These are phyloP conservation scores for Ceyx cyanopectus DNA, from an alignment of 2,113 vertebrate genomes.

Conservation along the genomic window DNA sequence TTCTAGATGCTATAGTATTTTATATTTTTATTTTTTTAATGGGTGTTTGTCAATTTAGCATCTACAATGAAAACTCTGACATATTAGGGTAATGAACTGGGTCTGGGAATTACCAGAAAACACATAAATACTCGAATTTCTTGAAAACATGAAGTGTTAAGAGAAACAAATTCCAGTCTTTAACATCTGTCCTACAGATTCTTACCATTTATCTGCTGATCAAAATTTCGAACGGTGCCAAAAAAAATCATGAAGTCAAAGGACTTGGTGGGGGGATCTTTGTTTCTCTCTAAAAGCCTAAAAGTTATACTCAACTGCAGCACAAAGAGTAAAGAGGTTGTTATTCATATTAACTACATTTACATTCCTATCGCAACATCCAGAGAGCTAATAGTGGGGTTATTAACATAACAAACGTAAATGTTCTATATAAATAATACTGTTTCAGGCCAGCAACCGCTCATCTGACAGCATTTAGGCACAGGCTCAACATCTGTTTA, in stretches of 20 bases:
- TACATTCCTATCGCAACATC: conserved; percentile 95
- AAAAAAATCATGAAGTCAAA: conserved; percentile 78
- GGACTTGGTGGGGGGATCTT: conserved; percentile 81
- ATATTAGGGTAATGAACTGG: conserved; percentile 57
- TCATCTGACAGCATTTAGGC: conserved; percentile 99
- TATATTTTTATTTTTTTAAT: conserved; percentile 61
- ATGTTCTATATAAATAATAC: conserved; percentile 99
- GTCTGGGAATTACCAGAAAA: conserved; percentile 55
- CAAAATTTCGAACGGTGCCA: conserved; percentile 74
- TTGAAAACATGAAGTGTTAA: conserved; percentile 69
- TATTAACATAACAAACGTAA: conserved; percentile 99
- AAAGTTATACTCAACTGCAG: conserved; percentile 91
- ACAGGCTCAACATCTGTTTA: conserved; percentile 99
- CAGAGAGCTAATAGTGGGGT: conserved; percentile 98
- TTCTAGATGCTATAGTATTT: conserved; percentile 3
- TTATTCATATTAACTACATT: conserved; percentile 91
- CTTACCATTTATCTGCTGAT: conserved; percentile 79
- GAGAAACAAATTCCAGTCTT: conserved; percentile 76
- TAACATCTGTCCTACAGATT: conserved; percentile 79
- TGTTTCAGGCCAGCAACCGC: conserved; percentile 94
- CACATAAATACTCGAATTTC: conserved; percentile 63
- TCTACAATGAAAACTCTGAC: conserved; percentile 34
- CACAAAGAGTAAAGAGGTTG: conserved; percentile 90
- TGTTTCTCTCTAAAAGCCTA: conserved; percentile 83
- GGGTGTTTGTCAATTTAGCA: conserved; percentile 41